A percentile compares a stretch with the other conserved stretches of the same genome.
Conservation (phyloP, 2,888 invertebrate genomes). For the Drosophila emarginata region DNA sequence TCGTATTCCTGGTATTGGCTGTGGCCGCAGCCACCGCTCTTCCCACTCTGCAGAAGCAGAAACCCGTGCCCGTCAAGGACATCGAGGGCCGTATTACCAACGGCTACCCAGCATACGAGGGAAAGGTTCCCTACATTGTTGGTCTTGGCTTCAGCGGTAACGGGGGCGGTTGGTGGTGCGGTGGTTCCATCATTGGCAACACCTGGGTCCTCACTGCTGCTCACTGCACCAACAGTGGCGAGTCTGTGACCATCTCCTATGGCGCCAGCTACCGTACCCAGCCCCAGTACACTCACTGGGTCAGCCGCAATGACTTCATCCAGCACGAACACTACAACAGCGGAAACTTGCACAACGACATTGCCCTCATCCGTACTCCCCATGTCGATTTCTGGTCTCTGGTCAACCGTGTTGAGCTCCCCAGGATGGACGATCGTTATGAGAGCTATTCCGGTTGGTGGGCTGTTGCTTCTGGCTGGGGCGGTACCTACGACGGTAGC, state of each 20-base stretch:
- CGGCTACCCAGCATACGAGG: slow-evolving; percentile 63
- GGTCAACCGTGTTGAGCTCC: slow-evolving; percentile 51
- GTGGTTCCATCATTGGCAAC: slow-evolving; percentile 72
- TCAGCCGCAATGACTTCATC: slow-evolving; percentile 43
- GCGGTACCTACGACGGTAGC: slow-evolving; percentile 50
- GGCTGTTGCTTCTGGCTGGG: slow-evolving; percentile 71
- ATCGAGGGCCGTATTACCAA: slow-evolving; percentile 72
- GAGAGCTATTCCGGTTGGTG: slow-evolving; percentile 44
- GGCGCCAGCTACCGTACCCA: slow-evolving; percentile 58
- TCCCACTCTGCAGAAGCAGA: slow-evolving; percentile 37
- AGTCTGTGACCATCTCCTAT: slow-evolving; percentile 56
- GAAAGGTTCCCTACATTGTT: slow-evolving; percentile 73
- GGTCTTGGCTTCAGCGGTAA: slow-evolving; percentile 61
- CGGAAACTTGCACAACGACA: slow-evolving; percentile 60
- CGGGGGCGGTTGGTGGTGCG: slow-evolving; percentile 68
- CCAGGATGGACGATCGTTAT: slow-evolving; percentile 47
- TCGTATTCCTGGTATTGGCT: slow-evolving; percentile 52
- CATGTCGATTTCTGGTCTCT: slow-evolving; percentile 57
- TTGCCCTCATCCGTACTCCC: slow-evolving; percentile 62
- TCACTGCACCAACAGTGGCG: slow-evolving; percentile 63
- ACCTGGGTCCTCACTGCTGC: slow-evolving; percentile 74
- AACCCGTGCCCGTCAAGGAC: slow-evolving; percentile 35
- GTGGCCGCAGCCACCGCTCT: slow-evolving; percentile 52
- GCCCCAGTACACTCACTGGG: slow-evolving; percentile 56
- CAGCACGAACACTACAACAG: slow-evolving; percentile 51